Evolutionary conservation across 1,140 invertebrate species (phyloP).

Genomic region (Belonocnema kinseyi): DNA sequence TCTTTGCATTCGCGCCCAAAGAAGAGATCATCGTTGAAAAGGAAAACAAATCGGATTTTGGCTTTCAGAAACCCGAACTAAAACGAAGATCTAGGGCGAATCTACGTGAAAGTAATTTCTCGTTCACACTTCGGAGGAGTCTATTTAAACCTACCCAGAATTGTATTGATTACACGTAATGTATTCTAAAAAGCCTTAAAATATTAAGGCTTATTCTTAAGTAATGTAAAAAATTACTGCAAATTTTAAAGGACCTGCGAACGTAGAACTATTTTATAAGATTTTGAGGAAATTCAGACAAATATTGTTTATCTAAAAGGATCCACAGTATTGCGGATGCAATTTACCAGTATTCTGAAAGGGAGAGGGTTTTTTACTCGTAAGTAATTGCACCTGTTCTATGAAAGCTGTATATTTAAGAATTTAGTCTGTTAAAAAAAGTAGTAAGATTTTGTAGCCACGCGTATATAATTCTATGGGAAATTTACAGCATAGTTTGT

Average conservation of each 20-base stretch:
- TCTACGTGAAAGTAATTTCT: conserved; percentile 52
- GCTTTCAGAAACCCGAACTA: conserved; percentile 38
- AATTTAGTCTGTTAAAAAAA: too few species aligned
- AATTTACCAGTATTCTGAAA: conserved; percentile 15
- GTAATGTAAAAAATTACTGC: neutral
- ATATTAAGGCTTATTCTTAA: conserved; percentile 37
- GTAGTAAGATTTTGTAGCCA: too few species aligned
- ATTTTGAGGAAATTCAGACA: neutral
- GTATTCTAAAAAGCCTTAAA: conserved; percentile 17
- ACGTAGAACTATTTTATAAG: neutral
- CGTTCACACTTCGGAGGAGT: conserved; percentile 57
- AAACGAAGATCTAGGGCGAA: conserved; percentile 47
- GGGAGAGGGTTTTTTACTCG: neutral
- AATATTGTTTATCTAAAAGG: neutral
- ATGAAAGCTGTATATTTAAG: too few species aligned
- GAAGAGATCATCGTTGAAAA: conserved; percentile 33
- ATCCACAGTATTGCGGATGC: neutral
- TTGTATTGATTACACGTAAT: conserved; percentile 50
- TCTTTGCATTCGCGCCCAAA: conserved; percentile 40
- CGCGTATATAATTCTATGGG: conserved; percentile 32
- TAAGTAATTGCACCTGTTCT: neutral
- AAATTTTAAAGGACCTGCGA: neutral
- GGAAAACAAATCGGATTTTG: conserved; percentile 54
- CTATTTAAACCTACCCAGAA: conserved; percentile 56
- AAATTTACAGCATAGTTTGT: neutral